These are phyloP conservation scores for Wasmannia auropunctata DNA, from an alignment of 1,140 invertebrate species.

Conservation along the genomic window DNA sequence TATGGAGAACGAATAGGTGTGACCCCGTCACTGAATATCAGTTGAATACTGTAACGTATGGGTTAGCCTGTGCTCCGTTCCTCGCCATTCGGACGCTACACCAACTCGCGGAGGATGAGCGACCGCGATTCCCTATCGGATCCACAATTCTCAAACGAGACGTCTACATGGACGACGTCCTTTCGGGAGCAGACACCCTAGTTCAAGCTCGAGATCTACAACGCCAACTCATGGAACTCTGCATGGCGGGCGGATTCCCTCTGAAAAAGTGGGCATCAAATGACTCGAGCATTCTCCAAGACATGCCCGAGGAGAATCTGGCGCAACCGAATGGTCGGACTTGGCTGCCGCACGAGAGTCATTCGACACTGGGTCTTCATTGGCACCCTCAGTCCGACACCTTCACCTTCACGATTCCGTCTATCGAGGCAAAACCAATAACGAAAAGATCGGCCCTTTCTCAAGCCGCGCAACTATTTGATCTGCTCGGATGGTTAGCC, in stretches of 20 bases:
- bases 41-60: not conserved
- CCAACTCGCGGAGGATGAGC: not conserved
- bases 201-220: not conserved
- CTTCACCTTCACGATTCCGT: too few species aligned
- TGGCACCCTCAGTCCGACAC: too few species aligned
- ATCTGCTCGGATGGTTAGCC: not conserved
- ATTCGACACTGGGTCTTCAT: too few species aligned
- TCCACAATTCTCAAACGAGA: not conserved
- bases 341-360: too few species aligned
- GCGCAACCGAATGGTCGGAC: too few species aligned
- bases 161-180: not conserved
- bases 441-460: not conserved
- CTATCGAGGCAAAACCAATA: too few species aligned
- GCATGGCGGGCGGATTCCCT: slow-evolving; percentile 46
- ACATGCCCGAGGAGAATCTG: too few species aligned
- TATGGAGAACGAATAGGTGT: not conserved
- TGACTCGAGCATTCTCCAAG: too few species aligned
- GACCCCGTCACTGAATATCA: not conserved
- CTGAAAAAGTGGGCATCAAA: slow-evolving; percentile 51
- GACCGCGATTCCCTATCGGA: not conserved
- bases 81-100: not conserved
- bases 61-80: not conserved
- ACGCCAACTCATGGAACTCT: not conserved
- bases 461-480: not conserved
- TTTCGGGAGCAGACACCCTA: not conserved